A percentile compares a stretch with the other conserved stretches of the same genome.
phyloP scores from a whole-genome alignment of 2,888 invertebrate genomes.

The Melipona bicolor region DNA sequence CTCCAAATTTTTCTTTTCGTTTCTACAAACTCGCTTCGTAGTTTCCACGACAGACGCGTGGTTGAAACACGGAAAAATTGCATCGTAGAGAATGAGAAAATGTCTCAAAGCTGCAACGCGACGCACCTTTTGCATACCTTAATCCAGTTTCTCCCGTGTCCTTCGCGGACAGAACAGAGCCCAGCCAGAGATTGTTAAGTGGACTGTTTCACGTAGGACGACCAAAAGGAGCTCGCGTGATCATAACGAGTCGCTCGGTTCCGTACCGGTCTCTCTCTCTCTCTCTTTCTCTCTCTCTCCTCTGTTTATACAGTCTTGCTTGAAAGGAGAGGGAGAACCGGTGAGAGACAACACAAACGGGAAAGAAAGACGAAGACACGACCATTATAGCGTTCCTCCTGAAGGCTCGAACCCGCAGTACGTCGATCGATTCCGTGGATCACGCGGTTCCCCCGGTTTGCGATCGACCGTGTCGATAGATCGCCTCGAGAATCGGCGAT shows the following conservation, averaged over 20 bases:
- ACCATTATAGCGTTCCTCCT: conserved; percentile 41
- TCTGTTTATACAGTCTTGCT: conserved; percentile 12
- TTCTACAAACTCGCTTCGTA: too few species aligned
- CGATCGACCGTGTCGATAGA: background rate
- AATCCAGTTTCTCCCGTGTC: background rate
- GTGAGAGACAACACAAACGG: conserved; percentile 28
- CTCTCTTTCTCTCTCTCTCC: too few species aligned
- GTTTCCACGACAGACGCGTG: too few species aligned
- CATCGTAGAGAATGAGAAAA: background rate
- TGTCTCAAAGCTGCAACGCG: background rate
- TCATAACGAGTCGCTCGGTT: conserved; percentile 39
- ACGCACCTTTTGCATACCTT: background rate
- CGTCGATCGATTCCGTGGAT: conserved; percentile 41
- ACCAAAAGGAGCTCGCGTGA: conserved; percentile 13
- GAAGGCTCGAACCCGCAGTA: conserved; percentile 47
- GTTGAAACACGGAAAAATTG: background rate
- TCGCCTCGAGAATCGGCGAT: background rate
- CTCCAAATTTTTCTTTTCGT: too few species aligned
- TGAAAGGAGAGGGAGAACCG: conserved; percentile 39
- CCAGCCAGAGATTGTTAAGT: background rate
- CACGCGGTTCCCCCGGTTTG: background rate
- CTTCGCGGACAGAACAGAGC: too few species aligned
- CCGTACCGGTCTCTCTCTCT: conserved; percentile 39
- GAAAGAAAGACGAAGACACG: conserved; percentile 38
- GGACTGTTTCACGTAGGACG: conserved; percentile 9